Evolutionary conservation across 2,888 invertebrate genomes (phyloP).

Genomic region (Gymnoscelis rufifasciata): DNA sequence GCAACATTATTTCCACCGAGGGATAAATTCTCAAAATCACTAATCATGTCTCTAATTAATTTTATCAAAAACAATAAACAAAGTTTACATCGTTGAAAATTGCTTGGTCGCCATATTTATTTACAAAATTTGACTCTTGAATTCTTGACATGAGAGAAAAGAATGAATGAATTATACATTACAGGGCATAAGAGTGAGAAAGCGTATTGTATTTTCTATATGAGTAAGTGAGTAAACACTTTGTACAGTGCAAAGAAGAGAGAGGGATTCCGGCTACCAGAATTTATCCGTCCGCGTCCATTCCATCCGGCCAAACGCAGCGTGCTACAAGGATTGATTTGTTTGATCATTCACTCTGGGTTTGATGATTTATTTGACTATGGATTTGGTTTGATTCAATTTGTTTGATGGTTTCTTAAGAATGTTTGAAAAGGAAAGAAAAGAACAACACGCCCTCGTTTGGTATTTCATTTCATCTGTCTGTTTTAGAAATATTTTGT

Average conservation of each 20-base stretch:
- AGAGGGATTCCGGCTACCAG: too few relatives aligned
- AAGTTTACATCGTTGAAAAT: slow-evolving; percentile 71
- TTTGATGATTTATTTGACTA: neutral
- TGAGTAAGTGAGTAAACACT: too few relatives aligned
- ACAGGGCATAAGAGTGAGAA: neutral
- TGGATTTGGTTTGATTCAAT: neutral
- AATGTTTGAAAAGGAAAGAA: neutral
- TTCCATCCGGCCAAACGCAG: too few relatives aligned
- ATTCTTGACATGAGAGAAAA: neutral
- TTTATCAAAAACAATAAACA: slow-evolving; percentile 59
- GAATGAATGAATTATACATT: neutral
- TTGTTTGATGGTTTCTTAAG: neutral
- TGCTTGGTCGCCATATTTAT: slow-evolving; percentile 74
- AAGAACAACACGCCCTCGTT: slow-evolving; percentile 35
- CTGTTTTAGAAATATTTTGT: slow-evolving; percentile 27
- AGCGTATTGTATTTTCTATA: too few relatives aligned
- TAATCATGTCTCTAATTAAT: slow-evolving; percentile 69
- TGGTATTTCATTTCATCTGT: slow-evolving; percentile 26
- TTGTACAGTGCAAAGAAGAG: too few relatives aligned
- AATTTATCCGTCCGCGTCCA: too few relatives aligned
- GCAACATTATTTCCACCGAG: slow-evolving; percentile 72
- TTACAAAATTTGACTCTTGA: slow-evolving; percentile 38
- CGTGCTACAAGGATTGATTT: too few relatives aligned
- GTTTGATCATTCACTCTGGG: too few relatives aligned
- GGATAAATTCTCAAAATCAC: slow-evolving; percentile 78